Evolutionary conservation across 2,888 invertebrate species (phyloP).

Genomic region (Omphaloscelis lunosa): DNA sequence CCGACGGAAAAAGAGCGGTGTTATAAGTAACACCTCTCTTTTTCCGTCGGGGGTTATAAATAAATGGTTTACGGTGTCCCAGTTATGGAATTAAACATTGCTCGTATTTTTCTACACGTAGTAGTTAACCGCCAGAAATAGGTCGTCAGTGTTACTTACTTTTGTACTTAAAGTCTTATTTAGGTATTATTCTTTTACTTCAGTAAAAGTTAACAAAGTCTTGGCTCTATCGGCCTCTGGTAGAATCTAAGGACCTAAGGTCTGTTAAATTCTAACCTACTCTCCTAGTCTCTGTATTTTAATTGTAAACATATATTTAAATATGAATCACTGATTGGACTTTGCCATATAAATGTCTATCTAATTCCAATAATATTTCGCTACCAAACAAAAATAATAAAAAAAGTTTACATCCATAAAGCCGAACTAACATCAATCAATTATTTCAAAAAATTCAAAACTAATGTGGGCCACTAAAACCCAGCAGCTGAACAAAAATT

Average conservation of each 20-base stretch:
- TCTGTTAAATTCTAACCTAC: not conserved
- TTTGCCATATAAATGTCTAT: slow-evolving; percentile 7
- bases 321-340: no score
- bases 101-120: not conserved
- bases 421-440: slow-evolving; percentile 40
- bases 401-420: slow-evolving; percentile 20
- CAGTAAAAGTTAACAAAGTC: not conserved
- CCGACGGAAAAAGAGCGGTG: no score
- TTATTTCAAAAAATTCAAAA: slow-evolving; percentile 28
- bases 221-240: not conserved
- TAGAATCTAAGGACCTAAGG: no score
- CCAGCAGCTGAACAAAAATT: slow-evolving; percentile 12
- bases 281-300: not conserved
- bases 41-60: no score
- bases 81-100: not conserved
- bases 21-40: no score
- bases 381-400: not conserved
- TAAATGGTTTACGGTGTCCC: not conserved
- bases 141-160: not conserved
- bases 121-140: not conserved
- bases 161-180: not conserved
- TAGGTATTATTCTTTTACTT: not conserved
- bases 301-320: not conserved
- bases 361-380: slow-evolving; percentile 1
- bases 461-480: slow-evolving; percentile 6